These are phyloP conservation scores for Megalonaias nervosa DNA, from an alignment of 1,140 invertebrate genomes.

Conservation along the genomic window DNA sequence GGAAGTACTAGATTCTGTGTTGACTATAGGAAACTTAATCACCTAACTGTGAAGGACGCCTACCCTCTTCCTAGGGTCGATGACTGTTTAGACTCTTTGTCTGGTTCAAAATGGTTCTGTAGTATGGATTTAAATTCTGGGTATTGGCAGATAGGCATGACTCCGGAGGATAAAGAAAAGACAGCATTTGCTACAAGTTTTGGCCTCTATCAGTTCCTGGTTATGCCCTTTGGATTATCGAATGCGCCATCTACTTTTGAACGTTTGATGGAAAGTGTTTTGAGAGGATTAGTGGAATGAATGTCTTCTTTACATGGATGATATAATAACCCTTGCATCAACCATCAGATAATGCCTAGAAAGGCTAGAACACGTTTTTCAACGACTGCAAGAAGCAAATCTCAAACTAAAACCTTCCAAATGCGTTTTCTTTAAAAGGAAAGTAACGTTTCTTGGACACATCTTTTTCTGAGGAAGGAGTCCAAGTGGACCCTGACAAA, in stretches of 20 bases:
- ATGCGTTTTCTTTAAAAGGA: slow-evolving; percentile 10
- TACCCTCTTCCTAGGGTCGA: too few relatives aligned
- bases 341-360: neutral
- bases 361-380: slow-evolving; percentile 10
- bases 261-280: slow-evolving; percentile 5
- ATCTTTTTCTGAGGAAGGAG: slow-evolving; percentile 6
- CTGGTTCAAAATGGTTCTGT: too few relatives aligned
- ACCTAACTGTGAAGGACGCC: too few relatives aligned
- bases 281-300: slow-evolving; percentile 14
- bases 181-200: slow-evolving; percentile 22
- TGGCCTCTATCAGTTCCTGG: slow-evolving; percentile 10
- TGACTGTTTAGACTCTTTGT: too few relatives aligned
- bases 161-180: neutral
- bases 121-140: too few relatives aligned
- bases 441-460: slow-evolving; percentile 5
- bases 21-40: too few relatives aligned
- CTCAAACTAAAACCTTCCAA: slow-evolving; percentile 14
- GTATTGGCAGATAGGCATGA: too few relatives aligned
- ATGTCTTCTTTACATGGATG: slow-evolving; percentile 16
- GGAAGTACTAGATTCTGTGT: too few relatives aligned
- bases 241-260: slow-evolving; percentile 8
- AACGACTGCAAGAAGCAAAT: slow-evolving; percentile 1
- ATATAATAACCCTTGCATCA: slow-evolving; percentile 8
- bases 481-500: slow-evolving; percentile 11
- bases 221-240: slow-evolving; percentile 4